A percentile compares a stretch with the other conserved stretches of the same genome.
phyloP scores from a whole-genome alignment of 1,140 invertebrate genomes.

The Lithobius niger region DNA sequence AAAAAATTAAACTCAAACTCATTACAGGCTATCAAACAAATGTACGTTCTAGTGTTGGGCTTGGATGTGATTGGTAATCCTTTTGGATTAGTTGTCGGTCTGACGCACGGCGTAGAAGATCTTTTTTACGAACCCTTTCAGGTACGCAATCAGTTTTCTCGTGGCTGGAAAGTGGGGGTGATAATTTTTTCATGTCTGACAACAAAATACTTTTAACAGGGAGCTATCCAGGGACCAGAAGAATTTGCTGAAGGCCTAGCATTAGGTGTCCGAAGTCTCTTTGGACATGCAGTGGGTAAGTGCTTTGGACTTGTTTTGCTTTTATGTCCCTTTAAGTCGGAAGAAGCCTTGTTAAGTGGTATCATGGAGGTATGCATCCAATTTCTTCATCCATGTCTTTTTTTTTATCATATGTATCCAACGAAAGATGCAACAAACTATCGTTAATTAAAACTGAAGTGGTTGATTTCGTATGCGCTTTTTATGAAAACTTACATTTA shows the following conservation, averaged over 20 bases:
- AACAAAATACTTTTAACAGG: constrained; percentile 38
- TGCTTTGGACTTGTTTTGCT: too few relatives aligned
- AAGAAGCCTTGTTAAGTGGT: too few relatives aligned
- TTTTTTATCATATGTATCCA: too few relatives aligned
- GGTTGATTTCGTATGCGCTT: too few relatives aligned
- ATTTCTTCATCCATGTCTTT: too few relatives aligned
- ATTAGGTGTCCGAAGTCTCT: constrained; percentile 74
- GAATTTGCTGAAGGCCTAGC: constrained; percentile 94
- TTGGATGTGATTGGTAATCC: constrained; percentile 97
- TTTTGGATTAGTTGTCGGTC: constrained; percentile 83
- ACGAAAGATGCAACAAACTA: too few relatives aligned
- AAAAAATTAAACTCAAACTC: neutral
- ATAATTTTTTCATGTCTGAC: neutral
- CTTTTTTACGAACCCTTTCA: constrained; percentile 97
- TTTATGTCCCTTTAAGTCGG: too few relatives aligned
- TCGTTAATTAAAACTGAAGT: too few relatives aligned
- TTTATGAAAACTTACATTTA: too few relatives aligned
- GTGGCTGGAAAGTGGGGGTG: neutral
- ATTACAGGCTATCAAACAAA: constrained; percentile 73
- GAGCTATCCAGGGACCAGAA: constrained; percentile 92
- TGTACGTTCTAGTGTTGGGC: constrained; percentile 93
- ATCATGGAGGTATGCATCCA: too few relatives aligned
- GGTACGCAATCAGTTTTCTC: constrained; percentile 33
- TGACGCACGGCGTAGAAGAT: constrained; percentile 90
- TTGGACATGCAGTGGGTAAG: constrained; percentile 75